Percentiles rank a stretch among this genome's conserved stretches.
Conservation (phyloP, 2,888 invertebrate genomes). For the Parascotia fuliginaria region DNA sequence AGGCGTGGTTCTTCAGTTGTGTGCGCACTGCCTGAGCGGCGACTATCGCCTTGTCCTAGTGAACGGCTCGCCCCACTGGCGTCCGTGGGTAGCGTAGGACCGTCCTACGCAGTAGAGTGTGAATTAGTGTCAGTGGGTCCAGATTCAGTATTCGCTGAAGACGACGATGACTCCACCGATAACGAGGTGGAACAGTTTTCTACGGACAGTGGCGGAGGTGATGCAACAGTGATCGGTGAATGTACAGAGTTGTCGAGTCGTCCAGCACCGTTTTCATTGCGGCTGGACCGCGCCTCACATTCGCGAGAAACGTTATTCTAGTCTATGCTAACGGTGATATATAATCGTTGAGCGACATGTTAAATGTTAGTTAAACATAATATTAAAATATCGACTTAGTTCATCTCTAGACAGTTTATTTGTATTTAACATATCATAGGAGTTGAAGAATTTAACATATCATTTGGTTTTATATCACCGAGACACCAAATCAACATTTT, state of each 20-base stretch:
- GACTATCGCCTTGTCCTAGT: constrained; percentile 90
- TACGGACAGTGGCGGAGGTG: constrained; percentile 91
- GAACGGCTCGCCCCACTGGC: constrained; percentile 90
- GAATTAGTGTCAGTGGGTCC: constrained; percentile 90
- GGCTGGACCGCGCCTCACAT: constrained; percentile 84
- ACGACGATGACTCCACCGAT: constrained; percentile 91
- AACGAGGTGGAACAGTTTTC: constrained; percentile 94
- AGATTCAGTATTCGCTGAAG: constrained; percentile 93
- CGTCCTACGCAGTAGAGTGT: constrained; percentile 88
- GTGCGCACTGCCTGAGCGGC: constrained; percentile 91
- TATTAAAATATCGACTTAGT: constrained; percentile 75
- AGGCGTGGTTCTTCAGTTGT: constrained; percentile 92
- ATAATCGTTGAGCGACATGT: constrained; percentile 50
- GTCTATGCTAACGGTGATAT: constrained; percentile 54
- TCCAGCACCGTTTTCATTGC: constrained; percentile 65
- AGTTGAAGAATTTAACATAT: constrained; percentile 66
- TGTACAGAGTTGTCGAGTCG: constrained; percentile 77
- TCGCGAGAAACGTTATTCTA: constrained; percentile 94
- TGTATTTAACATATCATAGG: constrained; percentile 68
- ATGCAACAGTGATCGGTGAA: constrained; percentile 65
- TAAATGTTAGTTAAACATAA: constrained; percentile 67
- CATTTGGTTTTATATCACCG: constrained; percentile 59
- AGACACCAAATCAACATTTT: constrained; percentile 35
- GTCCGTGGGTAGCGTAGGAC: constrained; percentile 92
- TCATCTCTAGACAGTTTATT: constrained; percentile 38